phyloP scores from a whole-genome alignment of 64 coral and sea anemone genomes.

The Montipora foliosa region DNA sequence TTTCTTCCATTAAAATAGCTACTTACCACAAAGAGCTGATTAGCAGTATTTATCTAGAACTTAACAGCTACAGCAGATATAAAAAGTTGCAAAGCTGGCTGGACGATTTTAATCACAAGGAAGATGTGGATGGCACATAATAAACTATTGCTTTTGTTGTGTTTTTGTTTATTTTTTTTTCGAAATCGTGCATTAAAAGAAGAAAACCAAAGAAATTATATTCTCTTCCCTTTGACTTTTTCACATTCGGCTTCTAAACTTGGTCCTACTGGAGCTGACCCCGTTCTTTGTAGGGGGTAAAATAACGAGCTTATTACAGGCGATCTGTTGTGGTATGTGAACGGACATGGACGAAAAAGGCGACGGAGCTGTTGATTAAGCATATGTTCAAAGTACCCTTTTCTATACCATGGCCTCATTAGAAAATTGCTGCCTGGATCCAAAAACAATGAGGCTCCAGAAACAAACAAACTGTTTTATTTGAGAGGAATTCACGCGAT shows the following conservation, averaged over 20 bases:
- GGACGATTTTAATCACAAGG: neutral
- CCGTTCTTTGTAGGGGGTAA: conserved; percentile 26
- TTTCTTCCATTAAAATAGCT: conserved; percentile 35
- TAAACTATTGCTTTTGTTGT: neutral
- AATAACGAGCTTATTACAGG: conserved; percentile 7
- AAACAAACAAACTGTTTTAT: neutral
- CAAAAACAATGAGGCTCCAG: neutral
- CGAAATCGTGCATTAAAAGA: neutral
- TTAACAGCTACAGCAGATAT: conserved; percentile 1
- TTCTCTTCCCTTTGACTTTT: neutral
- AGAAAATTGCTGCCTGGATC: neutral
- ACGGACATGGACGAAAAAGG: neutral
- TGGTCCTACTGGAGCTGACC: neutral
- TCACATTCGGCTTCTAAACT: neutral
- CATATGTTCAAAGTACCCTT: neutral
- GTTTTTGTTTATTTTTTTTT: neutral
- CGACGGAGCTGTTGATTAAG: neutral
- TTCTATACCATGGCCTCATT: neutral
- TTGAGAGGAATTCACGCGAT: conserved; percentile 22
- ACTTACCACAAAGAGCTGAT: conserved; percentile 19
- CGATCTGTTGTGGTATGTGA: conserved; percentile 31
- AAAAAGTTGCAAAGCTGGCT: neutral
- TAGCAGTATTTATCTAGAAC: conserved; percentile 52
- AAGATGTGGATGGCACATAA: neutral
- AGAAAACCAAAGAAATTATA: neutral